Percentiles rank a stretch among this genome's conserved stretches.
Evolutionary conservation across 2,797 vertebrate genomes (phyloP).

Genomic region (Cossypha heuglini): DNA sequence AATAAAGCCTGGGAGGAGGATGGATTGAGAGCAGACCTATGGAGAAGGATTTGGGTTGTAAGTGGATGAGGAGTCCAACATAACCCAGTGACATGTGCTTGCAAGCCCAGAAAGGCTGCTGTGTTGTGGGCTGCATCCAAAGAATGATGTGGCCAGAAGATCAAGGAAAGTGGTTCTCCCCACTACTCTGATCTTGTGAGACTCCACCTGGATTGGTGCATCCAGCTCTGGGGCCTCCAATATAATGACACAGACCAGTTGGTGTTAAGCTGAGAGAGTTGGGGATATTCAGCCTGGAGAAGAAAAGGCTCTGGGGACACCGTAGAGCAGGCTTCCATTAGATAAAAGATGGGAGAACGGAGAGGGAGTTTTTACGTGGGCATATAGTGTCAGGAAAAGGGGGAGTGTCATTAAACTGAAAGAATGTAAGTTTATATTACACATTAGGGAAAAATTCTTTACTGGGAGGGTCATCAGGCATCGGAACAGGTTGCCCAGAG

Average conservation of each 20-base stretch:
- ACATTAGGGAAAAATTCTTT: not conserved
- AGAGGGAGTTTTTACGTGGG: not conserved
- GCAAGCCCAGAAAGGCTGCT: not conserved
- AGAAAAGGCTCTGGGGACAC: not conserved
- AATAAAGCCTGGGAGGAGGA: not conserved
- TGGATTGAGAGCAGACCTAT: not conserved
- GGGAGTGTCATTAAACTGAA: not conserved
- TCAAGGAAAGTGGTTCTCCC: not conserved
- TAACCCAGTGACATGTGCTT: not conserved
- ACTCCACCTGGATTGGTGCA: not conserved
- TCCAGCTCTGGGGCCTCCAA: not conserved
- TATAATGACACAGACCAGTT: not conserved
- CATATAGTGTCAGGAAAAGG: not conserved
- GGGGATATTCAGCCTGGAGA: not conserved
- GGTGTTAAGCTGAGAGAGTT: not conserved
- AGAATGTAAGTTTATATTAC: not conserved
- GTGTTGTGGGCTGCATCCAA: not conserved
- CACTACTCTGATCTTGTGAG: too few relatives aligned
- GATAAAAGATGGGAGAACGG: not conserved
- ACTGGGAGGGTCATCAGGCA: not conserved
- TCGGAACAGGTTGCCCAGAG: not conserved
- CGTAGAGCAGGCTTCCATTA: not conserved
- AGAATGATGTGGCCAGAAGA: not conserved
- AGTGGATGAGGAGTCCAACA: not conserved
- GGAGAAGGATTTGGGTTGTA: not conserved